Conservation (phyloP, 92 coral and sea anemone genomes). For the Heliopora coerulea region DNA sequence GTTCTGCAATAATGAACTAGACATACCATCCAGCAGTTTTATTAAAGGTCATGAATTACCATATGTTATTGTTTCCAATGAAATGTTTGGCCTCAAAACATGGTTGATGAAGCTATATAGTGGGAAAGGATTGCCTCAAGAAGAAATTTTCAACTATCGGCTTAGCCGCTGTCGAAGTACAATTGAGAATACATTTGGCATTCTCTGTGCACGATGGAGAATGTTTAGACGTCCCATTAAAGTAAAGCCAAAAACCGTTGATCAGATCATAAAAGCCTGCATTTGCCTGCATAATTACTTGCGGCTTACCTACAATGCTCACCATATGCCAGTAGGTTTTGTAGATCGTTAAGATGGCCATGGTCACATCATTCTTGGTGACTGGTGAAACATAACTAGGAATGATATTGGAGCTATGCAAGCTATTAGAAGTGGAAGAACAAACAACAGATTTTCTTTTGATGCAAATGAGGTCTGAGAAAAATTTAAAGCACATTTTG, state of each 20-base stretch:
- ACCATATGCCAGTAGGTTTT: conserved; percentile 36
- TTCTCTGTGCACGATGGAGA: conserved; percentile 38
- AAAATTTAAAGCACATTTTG: too few species aligned
- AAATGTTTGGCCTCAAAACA: conserved; percentile 31
- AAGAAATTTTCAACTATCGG: conserved; percentile 36
- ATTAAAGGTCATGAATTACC: conserved; percentile 31
- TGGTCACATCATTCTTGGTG: conserved; percentile 32
- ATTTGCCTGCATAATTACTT: conserved; percentile 36
- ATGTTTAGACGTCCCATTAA: conserved; percentile 43
- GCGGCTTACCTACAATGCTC: conserved; percentile 31
- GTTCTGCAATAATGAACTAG: conserved; percentile 6
- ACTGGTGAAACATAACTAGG: conserved; percentile 17
- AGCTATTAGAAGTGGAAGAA: too few species aligned
- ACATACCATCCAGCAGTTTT: conserved; percentile 19
- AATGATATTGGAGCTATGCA: conserved; percentile 28
- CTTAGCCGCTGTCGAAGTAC: conserved; percentile 35
- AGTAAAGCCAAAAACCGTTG: conserved; percentile 34
- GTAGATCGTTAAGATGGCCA: conserved; percentile 13
- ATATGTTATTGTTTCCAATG: conserved; percentile 35
- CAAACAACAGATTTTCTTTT: too few species aligned
- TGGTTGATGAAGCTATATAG: conserved; percentile 35
- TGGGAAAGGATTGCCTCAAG: conserved; percentile 18
- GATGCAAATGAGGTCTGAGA: too few species aligned
- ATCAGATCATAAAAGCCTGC: conserved; percentile 35
- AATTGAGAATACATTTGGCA: conserved; percentile 49